Evolutionary conservation across 1,140 invertebrate species (phyloP), one percentile per base, ranked within the genome.

Genomic region (Brachionus rubens): DNA sequence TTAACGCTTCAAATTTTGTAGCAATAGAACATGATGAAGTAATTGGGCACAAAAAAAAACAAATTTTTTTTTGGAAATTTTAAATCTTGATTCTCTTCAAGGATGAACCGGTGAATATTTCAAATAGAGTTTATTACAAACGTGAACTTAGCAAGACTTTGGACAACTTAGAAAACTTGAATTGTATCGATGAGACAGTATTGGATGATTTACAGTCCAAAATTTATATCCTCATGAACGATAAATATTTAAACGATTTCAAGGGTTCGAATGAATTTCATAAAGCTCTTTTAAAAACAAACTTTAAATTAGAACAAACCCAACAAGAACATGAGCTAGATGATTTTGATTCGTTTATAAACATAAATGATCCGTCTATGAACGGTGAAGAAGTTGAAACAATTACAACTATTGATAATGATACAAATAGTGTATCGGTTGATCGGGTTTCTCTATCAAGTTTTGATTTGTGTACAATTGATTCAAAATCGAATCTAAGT

Each of bases 171-270:
- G 88, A 88, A 79, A 89, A 87, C 77, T 84, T 87, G 78, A 79
- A 81, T 70, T 81, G 89, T 10, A 86, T 88, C 3, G 81, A 81
- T 50, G 90, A 92, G 78, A 85, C 84, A 3, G 92, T 92, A 88
- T 96, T 96, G 85, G 92, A 95, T 83, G 90, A 92, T 75, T 87
- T 92, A 10, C 90, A 93, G 83, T 79, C 82, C 16, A 85, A 85
- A 80, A 86, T 87, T 79, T 75, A 72, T 77, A 28, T 59, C 36
- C 9, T 59, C 9, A 76, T 62, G 54, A 46, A 56, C 4, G 36
- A 76, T 10, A 77, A 21, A 77, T 56, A 77, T 33, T 76, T 46
- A 30, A 41, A 48, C 36, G 36, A 76, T n/a, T 47, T 43, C n/a
- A 68, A 77, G 56, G 56, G 43, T 10, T 14, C 24, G 9, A 14